Evolutionary conservation across 2,888 invertebrate genomes (phyloP).

Genomic region (Drosophila nr. medialis): DNA sequence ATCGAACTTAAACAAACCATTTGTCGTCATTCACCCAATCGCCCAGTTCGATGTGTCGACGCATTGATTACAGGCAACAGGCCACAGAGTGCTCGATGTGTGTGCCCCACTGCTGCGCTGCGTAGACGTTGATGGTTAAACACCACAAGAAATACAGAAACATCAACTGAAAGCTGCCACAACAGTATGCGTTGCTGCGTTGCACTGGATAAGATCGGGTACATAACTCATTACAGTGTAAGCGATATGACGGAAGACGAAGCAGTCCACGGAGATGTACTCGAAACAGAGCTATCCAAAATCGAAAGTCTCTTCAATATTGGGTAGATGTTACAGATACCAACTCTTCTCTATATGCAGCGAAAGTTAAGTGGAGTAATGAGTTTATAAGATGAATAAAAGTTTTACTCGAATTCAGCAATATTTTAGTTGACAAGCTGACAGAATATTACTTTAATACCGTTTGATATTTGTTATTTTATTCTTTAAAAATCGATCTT

Average conservation of each 20-base stretch:
- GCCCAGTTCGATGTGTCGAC: conserved; percentile 70
- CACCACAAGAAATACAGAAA: conserved; percentile 12
- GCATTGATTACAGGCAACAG: conserved; percentile 76
- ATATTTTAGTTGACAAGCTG: background rate
- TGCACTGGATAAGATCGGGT: conserved; percentile 74
- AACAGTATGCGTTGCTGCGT: conserved; percentile 52
- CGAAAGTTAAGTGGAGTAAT: background rate
- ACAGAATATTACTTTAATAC: background rate
- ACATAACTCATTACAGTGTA: conserved; percentile 75
- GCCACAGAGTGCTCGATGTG: conserved; percentile 42
- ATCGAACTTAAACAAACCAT: conserved; percentile 76
- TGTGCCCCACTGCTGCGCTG: conserved; percentile 16
- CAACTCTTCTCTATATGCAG: background rate
- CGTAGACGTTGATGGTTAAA: conserved; percentile 19
- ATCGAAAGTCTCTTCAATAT: conserved; percentile 12
- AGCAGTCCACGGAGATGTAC: background rate
- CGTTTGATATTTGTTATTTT: background rate
- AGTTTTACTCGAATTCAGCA: background rate
- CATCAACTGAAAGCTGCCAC: conserved; percentile 38
- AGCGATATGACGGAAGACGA: conserved; percentile 60
- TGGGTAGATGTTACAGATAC: background rate
- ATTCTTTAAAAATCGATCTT: background rate
- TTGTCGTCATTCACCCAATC: conserved; percentile 59
- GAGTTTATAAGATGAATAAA: background rate
- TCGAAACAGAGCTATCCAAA: background rate